phyloP scores from a whole-genome alignment of 2,888 invertebrate genomes.

The Didymodactylos carnosus region DNA sequence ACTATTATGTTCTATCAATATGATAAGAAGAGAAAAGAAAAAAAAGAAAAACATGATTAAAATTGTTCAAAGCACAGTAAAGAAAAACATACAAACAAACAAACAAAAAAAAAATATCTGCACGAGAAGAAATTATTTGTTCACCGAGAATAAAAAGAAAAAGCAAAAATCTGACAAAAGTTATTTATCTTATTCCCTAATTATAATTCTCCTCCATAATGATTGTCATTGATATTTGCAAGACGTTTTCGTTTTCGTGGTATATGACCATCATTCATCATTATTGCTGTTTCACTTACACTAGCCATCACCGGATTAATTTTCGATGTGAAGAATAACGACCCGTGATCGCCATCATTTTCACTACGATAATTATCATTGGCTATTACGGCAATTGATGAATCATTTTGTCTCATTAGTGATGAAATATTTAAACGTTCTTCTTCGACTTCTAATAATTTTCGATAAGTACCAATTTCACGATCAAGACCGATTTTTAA shows the following conservation, averaged over 20 bases:
- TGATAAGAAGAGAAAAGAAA: no score
- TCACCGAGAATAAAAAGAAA: no score
- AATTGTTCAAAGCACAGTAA: no score
- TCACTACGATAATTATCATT: no score
- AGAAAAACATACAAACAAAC: no score
- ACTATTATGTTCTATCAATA: no score
- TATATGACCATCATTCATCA: background rate
- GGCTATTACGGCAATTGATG: no score
- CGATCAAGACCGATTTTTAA: constrained; percentile 74
- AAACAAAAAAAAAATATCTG: no score
- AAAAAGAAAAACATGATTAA: no score
- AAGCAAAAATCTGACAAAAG: no score
- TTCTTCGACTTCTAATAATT: constrained; percentile 65
- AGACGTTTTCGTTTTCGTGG: background rate
- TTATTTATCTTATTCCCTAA: no score
- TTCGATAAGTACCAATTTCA: constrained; percentile 74
- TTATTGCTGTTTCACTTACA: background rate
- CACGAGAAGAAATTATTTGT: no score
- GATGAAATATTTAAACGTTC: constrained; percentile 42
- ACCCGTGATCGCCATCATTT: background rate
- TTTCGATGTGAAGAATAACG: background rate
- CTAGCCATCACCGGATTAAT: background rate
- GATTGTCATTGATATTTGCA: background rate
- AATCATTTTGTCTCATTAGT: background rate
- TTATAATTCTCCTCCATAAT: background rate